Conservation (phyloP, 2,888 invertebrate species). For the Parnassius orleans region DNA sequence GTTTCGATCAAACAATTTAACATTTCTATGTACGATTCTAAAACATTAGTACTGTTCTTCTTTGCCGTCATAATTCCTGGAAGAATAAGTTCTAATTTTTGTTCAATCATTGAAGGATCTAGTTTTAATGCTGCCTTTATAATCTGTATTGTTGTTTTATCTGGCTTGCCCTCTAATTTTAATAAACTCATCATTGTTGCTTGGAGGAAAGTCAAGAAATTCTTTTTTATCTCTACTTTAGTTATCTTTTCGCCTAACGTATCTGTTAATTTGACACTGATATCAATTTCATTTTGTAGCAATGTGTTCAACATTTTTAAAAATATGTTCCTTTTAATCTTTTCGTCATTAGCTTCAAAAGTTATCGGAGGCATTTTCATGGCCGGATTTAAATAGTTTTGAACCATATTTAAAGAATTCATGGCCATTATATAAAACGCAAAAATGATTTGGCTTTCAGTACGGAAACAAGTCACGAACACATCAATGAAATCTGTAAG, state of each 20-base stretch:
- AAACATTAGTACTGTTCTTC: slow-evolving; percentile 44
- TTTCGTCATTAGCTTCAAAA: slow-evolving; percentile 54
- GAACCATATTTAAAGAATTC: slow-evolving; percentile 57
- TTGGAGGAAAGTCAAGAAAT: slow-evolving; percentile 62
- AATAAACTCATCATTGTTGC: slow-evolving; percentile 60
- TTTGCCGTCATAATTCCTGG: slow-evolving; percentile 63
- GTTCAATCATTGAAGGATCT: slow-evolving; percentile 68
- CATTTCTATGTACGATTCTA: slow-evolving; percentile 55
- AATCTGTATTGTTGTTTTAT: slow-evolving; percentile 59
- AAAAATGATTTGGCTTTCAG: slow-evolving; percentile 64
- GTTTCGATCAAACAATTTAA: slow-evolving; percentile 65
- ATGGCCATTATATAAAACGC: slow-evolving; percentile 65
- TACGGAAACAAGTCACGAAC: slow-evolving; percentile 60
- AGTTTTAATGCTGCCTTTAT: slow-evolving; percentile 61
- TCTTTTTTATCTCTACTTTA: slow-evolving; percentile 66
- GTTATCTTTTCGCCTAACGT: slow-evolving; percentile 61
- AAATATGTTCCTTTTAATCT: slow-evolving; percentile 60
- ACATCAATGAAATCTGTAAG: slow-evolving; percentile 61
- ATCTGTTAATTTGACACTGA: slow-evolving; percentile 60
- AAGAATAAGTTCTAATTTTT: slow-evolving; percentile 57
- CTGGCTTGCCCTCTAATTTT: slow-evolving; percentile 62
- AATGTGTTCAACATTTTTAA: slow-evolving; percentile 60
- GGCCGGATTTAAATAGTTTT: slow-evolving; percentile 59
- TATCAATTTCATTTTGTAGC: slow-evolving; percentile 62
- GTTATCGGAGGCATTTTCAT: slow-evolving; percentile 52